Percentiles rank a stretch among this genome's conserved stretches.
These are phyloP conservation scores for Xestia rhomboidea DNA, from an alignment of 2,888 invertebrate species.

Conservation along the genomic window DNA sequence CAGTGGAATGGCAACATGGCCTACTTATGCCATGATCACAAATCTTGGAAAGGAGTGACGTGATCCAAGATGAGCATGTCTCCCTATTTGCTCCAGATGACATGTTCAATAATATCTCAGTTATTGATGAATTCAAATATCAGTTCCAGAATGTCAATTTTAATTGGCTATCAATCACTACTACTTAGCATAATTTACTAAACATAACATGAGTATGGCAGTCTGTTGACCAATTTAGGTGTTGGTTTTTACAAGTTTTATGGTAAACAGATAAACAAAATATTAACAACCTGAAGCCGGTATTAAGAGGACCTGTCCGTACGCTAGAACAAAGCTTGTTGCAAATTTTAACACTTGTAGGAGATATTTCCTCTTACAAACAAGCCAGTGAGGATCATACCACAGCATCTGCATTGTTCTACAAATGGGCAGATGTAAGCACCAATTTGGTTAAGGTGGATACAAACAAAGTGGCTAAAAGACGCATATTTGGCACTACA, in stretches of 20 bases:
- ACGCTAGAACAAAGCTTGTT: background rate
- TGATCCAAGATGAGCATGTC: background rate
- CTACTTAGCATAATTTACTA: too few species aligned
- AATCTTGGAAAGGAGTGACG: background rate
- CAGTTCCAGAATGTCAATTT: background rate
- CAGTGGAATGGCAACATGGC: background rate
- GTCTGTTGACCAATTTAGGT: background rate
- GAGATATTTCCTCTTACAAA: background rate
- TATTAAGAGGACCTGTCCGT: rapidly evolving
- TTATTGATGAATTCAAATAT: background rate
- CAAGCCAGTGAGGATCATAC: background rate
- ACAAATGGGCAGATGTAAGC: background rate
- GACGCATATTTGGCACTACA: too few species aligned
- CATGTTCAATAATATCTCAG: background rate
- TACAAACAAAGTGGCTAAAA: background rate
- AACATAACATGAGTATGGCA: background rate
- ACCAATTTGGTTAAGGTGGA: background rate
- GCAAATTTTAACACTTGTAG: background rate
- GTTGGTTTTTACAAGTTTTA: background rate
- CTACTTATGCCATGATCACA: background rate
- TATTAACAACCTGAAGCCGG: background rate
- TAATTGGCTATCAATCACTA: background rate
- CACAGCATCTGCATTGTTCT: background rate
- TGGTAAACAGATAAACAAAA: background rate
- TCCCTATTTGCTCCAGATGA: background rate